These are phyloP conservation scores for Pangasius djambal DNA, from an alignment of 2,797 vertebrate species.

Conservation along the genomic window DNA sequence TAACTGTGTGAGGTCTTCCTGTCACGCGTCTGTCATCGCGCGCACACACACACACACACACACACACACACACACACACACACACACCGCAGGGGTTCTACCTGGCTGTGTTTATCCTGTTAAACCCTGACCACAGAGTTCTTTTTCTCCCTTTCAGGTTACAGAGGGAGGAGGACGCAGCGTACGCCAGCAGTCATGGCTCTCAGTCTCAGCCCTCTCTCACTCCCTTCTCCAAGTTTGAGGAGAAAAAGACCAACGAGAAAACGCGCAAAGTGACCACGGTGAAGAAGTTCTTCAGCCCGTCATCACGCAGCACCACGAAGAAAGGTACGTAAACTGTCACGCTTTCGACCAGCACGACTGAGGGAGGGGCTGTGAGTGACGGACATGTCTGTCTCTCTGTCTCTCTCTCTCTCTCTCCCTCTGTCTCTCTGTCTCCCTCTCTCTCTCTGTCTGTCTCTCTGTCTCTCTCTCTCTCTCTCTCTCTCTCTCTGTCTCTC, in stretches of 20 bases:
- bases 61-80: neutral
- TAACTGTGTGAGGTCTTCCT: no score
- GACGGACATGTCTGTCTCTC: neutral
- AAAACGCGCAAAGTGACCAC: conserved; percentile 96
- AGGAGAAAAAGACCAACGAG: conserved; percentile 98
- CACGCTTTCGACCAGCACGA: neutral
- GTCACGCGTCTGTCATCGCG: neutral
- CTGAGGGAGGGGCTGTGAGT: neutral
- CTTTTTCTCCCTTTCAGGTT: conserved; percentile 72
- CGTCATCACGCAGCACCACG: conserved; percentile 87
- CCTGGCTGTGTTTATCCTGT: neutral
- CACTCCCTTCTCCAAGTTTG: conserved; percentile 93
- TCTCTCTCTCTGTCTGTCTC: neutral
- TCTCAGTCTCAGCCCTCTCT: conserved; percentile 74
- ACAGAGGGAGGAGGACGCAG: conserved; percentile 95
- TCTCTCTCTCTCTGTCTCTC: neutral
- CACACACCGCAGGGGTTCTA: neutral
- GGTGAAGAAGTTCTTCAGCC: conserved; percentile 97
- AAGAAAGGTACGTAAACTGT: conserved; percentile 84
- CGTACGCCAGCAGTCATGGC: conserved; percentile 90
- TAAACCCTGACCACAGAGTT: neutral
- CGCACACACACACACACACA: neutral
- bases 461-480: neutral
- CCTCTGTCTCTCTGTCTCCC: neutral
- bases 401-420: neutral